These are phyloP conservation scores for Coregonus sp. DNA, from an alignment of 2,797 vertebrate species.

Conservation along the genomic window DNA sequence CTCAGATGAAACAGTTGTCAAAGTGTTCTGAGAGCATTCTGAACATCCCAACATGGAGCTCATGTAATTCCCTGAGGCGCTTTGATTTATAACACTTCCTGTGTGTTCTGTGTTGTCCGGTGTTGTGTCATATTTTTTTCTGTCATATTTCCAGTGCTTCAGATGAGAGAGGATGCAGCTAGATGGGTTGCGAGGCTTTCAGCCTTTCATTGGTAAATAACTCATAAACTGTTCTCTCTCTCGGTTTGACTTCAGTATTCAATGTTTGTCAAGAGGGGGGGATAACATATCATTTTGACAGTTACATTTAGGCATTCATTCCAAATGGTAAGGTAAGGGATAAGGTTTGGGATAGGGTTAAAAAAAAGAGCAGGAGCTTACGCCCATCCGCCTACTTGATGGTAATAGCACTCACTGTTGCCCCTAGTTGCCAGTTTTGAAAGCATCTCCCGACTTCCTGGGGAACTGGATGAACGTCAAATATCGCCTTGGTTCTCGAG, in stretches of 20 bases:
- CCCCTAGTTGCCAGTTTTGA: too few relatives aligned
- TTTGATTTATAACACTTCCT: conserved; percentile 15
- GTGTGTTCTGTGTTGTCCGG: background rate
- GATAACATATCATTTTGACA: too few relatives aligned
- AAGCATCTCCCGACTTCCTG: too few relatives aligned
- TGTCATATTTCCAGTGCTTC: background rate
- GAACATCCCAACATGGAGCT: conserved; percentile 5
- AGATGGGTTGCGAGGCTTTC: conserved; percentile 12
- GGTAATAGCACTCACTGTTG: too few relatives aligned
- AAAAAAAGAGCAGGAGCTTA: too few relatives aligned
- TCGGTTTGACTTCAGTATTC: background rate
- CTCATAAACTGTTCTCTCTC: conserved; percentile 3
- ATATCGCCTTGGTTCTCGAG: too few relatives aligned
- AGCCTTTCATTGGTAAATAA: conserved; percentile 11
- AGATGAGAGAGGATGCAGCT: conserved; percentile 13
- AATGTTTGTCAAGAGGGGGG: background rate
- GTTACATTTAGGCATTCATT: too few relatives aligned
- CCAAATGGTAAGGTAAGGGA: too few relatives aligned
- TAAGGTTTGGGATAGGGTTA: too few relatives aligned
- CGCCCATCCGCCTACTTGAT: too few relatives aligned
- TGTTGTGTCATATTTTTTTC: background rate
- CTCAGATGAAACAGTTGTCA: background rate
- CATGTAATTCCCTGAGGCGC: conserved; percentile 12
- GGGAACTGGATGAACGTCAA: too few relatives aligned
- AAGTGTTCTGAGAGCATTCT: background rate